phyloP scores from a whole-genome alignment of 1,140 invertebrate species.

The Alviniconcha marisindica region DNA sequence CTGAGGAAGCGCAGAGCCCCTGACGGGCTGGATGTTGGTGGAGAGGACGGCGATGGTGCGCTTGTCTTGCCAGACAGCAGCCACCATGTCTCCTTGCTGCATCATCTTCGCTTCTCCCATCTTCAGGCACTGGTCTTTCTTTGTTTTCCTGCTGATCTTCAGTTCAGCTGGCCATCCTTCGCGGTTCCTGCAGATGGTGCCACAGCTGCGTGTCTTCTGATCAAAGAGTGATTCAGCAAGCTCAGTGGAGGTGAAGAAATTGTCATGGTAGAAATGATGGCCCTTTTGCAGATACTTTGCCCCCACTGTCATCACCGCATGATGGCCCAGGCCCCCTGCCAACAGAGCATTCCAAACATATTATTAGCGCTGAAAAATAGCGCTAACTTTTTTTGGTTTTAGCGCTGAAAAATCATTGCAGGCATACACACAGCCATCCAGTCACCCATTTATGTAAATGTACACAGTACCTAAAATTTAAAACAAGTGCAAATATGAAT shows the following conservation, averaged over 20 bases:
- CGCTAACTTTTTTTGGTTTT: no score
- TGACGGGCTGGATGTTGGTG: background rate
- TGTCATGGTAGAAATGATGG: constrained; percentile 8
- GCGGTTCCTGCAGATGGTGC: constrained; percentile 14
- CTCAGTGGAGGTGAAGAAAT: constrained; percentile 5
- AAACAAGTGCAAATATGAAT: background rate
- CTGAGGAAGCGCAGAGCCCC: background rate
- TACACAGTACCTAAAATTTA: background rate
- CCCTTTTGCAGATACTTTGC: constrained; percentile 5
- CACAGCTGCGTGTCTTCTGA: constrained; percentile 27
- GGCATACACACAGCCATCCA: background rate
- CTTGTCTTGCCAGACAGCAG: constrained; percentile 22
- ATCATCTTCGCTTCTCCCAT: background rate
- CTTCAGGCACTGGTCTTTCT: background rate
- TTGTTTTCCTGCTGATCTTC: background rate
- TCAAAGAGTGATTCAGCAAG: constrained; percentile 35
- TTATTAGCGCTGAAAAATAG: no score
- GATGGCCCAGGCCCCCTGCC: constrained; percentile 11
- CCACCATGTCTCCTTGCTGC: background rate
- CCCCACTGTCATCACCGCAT: constrained; percentile 4
- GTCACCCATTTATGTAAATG: background rate
- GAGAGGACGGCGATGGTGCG: background rate
- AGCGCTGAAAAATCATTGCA: background rate
- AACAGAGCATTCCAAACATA: background rate
- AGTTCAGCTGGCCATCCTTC: constrained; percentile 12